These are phyloP conservation scores for Leistus spinibarbis DNA, from an alignment of 2,888 invertebrate species.

Conservation along the genomic window DNA sequence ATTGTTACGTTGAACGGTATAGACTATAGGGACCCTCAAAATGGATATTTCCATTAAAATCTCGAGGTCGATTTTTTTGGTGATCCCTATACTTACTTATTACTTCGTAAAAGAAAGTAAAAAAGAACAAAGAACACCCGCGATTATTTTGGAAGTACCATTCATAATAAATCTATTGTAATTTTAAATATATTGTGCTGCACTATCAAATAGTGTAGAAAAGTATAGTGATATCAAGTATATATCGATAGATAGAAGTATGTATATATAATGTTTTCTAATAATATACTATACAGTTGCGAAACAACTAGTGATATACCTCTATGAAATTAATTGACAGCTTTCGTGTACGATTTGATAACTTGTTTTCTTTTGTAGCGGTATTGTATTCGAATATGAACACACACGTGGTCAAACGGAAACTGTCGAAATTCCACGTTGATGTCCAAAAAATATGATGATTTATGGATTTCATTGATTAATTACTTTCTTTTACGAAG, in stretches of 20 bases:
- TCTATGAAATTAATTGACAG: background rate
- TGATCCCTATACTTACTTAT: no score
- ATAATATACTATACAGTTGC: background rate
- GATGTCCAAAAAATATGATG: background rate
- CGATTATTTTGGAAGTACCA: no score
- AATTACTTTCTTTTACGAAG: background rate
- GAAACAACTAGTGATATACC: background rate
- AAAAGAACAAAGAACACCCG: no score
- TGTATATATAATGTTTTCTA: background rate
- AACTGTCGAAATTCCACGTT: background rate
- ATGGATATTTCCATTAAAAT: no score
- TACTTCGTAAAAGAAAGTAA: no score
- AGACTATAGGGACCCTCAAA: no score
- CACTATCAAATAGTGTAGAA: background rate
- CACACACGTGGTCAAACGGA: constrained; percentile 1
- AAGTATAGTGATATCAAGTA: background rate
- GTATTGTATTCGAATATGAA: background rate
- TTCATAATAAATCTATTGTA: no score
- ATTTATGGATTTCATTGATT: constrained; percentile 4
- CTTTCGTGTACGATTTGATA: background rate
- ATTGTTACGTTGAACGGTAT: no score
- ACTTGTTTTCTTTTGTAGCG: background rate
- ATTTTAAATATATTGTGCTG: no score
- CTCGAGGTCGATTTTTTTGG: no score
- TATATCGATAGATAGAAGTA: background rate